Evolutionary conservation across 1,140 invertebrate species (phyloP), one percentile per base, ranked within the genome.

Genomic region (Pogonomyrmex californicus): DNA sequence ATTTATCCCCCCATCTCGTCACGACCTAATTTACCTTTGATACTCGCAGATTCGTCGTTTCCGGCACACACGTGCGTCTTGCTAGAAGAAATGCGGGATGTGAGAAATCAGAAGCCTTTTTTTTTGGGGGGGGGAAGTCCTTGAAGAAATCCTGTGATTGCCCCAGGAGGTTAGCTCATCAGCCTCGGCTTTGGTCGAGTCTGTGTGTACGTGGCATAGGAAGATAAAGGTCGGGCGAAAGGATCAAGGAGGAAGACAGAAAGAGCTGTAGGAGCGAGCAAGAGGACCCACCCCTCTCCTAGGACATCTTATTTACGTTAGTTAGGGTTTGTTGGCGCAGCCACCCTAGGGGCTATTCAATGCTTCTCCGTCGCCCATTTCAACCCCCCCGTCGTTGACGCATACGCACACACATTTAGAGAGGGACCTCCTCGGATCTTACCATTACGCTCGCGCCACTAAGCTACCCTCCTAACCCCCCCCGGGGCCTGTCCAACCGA

Each of bases 291-390:
- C 88, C 88, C 90, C 91, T 88, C 91, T 92, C 86, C 33, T 38
- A 93, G 91, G 92, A 94, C 94, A 94, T 94, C 94, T 95, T 95
- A 94, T 94, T 95, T 95, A 95, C 94, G 94, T 95, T 95, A 95
- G 94, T 95, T 95, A 94, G 94, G 94, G 94, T 94, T 95, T 95
- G 93, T 95, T 94, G 94, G 93, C 92, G 88, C 88, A 94, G 90
- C 79, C 91, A 94, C 94, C 94, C 93, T 77, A 93, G 94, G 93
- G 93, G 92, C 92, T 89, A 92, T 94, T 94, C 93, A 89, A 89
- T 87, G 90, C 68, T 58, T 83, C 85, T 47, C 77, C 60, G 44
- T 44, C 76, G 4, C 38, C 81, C 58, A 83, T 83, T 81, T 73
- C 79, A 47, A 60, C 30, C 71, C 51, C 44, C 23, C 70, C 66